These are phyloP conservation scores for Selene dorsalis DNA, from an alignment of 2,797 vertebrate genomes.

Conservation along the genomic window DNA sequence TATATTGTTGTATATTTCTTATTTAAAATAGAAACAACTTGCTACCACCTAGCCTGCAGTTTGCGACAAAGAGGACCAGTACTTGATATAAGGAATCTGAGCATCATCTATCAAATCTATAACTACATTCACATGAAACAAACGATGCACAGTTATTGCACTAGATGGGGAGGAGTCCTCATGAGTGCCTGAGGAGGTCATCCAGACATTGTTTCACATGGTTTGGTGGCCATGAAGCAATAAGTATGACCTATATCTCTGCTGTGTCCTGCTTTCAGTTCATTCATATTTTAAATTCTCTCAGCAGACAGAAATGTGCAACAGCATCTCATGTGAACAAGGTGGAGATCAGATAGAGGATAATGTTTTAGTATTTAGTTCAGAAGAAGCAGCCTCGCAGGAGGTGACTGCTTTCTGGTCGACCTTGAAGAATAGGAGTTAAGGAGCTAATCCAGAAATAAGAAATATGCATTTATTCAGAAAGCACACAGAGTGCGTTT, in stretches of 20 bases:
- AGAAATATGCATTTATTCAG: neutral
- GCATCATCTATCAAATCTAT: neutral
- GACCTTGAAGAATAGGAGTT: neutral
- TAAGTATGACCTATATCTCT: slow-evolving; percentile 7
- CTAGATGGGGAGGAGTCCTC: neutral
- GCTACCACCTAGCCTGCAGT: neutral
- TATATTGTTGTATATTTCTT: neutral
- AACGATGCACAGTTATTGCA: slow-evolving; percentile 1
- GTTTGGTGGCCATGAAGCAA: neutral
- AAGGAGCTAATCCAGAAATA: neutral
- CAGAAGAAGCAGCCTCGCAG: neutral
- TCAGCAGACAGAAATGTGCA: neutral
- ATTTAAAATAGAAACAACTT: neutral
- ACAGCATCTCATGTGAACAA: neutral
- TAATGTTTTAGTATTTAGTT: slow-evolving; percentile 1
- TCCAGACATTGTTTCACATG: slow-evolving; percentile 31
- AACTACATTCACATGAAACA: slow-evolving; percentile 9
- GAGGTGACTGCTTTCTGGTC: neutral
- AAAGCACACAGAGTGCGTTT: neutral
- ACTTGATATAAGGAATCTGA: neutral
- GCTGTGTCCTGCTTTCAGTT: neutral
- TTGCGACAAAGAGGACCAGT: neutral
- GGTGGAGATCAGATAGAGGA: slow-evolving; percentile 1
- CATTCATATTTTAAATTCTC: slow-evolving; percentile 3
- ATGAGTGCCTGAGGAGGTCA: slow-evolving; percentile 23